These are phyloP conservation scores for Bugulina stolonifera DNA, from an alignment of 2,888 invertebrate species.

Conservation along the genomic window DNA sequence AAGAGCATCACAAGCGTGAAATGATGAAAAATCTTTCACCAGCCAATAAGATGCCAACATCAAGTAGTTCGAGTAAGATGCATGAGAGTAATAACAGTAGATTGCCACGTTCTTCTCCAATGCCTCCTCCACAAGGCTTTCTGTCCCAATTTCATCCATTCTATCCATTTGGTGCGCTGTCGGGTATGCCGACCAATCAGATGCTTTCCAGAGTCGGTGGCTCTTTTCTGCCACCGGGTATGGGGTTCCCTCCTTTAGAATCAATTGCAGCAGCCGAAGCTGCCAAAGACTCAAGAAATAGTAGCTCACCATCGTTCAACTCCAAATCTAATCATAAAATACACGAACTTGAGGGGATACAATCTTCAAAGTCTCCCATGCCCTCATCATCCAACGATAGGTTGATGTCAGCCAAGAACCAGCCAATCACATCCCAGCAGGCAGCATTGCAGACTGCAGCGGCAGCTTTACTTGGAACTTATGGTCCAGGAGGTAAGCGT, in stretches of 20 bases:
- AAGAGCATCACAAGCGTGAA: conserved; percentile 11
- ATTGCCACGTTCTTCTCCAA: neutral
- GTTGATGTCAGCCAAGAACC: neutral
- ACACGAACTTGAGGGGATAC: conserved; percentile 16
- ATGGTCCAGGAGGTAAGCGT: neutral
- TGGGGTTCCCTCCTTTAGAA: neutral
- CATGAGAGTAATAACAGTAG: neutral
- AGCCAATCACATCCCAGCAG: neutral
- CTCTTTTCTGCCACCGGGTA: neutral
- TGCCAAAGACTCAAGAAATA: neutral
- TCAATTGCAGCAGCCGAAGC: neutral
- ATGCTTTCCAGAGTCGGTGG: neutral
- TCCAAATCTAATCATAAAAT: conserved; percentile 19
- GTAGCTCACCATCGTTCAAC: neutral
- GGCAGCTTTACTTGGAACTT: neutral
- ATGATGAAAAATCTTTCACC: neutral
- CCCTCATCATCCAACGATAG: neutral
- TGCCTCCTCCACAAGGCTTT: conserved; percentile 2
- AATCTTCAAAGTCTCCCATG: conserved; percentile 1
- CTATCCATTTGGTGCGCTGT: neutral
- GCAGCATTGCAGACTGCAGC: neutral
- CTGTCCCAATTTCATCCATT: neutral
- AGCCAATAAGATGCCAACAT: neutral
- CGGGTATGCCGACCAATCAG: neutral
- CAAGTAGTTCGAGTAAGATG: neutral